These are phyloP conservation scores for Dioctria rufipes DNA, from an alignment of 2,888 invertebrate species.

Conservation along the genomic window DNA sequence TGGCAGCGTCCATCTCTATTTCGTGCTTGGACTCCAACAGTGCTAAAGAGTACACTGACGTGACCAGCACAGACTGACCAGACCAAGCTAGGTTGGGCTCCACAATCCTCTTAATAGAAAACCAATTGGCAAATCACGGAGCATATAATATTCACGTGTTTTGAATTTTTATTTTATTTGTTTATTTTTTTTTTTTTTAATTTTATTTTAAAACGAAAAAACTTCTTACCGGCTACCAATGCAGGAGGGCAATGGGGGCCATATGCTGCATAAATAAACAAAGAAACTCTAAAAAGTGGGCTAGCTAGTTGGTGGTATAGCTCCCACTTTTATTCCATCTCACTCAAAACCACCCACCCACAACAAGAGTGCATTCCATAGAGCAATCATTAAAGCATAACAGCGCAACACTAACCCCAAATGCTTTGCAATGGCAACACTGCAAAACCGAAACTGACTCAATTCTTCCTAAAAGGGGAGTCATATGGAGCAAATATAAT, in stretches of 20 bases:
- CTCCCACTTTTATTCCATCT: constrained; percentile 1
- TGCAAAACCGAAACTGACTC: background rate
- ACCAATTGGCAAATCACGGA: constrained; percentile 1
- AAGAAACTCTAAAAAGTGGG: background rate
- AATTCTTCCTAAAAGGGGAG: constrained; percentile 2
- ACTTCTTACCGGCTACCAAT: background rate
- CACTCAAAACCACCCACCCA: constrained; percentile 8
- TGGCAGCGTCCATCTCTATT: background rate
- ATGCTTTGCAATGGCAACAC: background rate
- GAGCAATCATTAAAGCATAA: constrained; percentile 43
- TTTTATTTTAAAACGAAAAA: background rate
- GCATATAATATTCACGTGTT: background rate
- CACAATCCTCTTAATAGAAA: background rate
- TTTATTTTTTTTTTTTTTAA: background rate
- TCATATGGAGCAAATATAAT: background rate
- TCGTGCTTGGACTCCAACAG: background rate
- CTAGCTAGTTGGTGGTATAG: background rate
- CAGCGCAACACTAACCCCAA: constrained; percentile 8
- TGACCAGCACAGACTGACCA: no score
- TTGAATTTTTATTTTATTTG: background rate
- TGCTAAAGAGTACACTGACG: background rate
- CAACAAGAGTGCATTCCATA: constrained; percentile 24
- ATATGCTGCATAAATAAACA: background rate
- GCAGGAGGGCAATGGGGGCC: no score
- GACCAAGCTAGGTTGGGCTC: background rate